These are phyloP conservation scores for Rafetus swinhoei DNA, from an alignment of 2,113 vertebrate species.

Conservation along the genomic window DNA sequence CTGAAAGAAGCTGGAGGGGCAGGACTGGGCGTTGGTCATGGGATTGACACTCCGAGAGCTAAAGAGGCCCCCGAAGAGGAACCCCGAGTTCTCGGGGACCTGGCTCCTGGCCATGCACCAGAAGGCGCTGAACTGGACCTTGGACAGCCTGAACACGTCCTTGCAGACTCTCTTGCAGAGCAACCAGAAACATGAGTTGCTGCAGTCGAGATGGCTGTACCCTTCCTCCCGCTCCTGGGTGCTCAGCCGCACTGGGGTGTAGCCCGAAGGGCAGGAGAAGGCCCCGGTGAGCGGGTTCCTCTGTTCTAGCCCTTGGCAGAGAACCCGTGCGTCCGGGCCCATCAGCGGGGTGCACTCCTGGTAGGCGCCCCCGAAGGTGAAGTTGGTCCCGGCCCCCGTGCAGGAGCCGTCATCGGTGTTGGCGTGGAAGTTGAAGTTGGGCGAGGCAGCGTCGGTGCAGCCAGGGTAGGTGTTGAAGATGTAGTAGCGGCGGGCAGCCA, in stretches of 20 bases:
- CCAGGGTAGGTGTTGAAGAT: slow-evolving; percentile 87
- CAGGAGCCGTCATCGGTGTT: slow-evolving; percentile 89
- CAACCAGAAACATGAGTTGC: not conserved
- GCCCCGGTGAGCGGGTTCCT: slow-evolving; percentile 85
- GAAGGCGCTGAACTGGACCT: slow-evolving; percentile 80
- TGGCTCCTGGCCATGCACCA: slow-evolving; percentile 78
- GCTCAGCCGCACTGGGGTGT: slow-evolving; percentile 74
- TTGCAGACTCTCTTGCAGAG: slow-evolving; percentile 80
- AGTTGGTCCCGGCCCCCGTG: slow-evolving; percentile 79
- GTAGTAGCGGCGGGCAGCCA: slow-evolving; percentile 86
- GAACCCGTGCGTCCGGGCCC: not conserved
- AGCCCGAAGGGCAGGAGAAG: slow-evolving; percentile 81
- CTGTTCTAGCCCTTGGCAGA: slow-evolving; percentile 83
- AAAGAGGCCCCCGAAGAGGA: slow-evolving; percentile 91
- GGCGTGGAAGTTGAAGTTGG: slow-evolving; percentile 93
- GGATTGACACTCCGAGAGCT: slow-evolving; percentile 78
- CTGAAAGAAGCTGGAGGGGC: slow-evolving; percentile 78
- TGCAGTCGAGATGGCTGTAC: slow-evolving; percentile 83
- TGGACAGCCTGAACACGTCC: slow-evolving; percentile 79
- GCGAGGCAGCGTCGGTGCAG: slow-evolving; percentile 79
- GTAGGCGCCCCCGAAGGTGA: slow-evolving; percentile 90
- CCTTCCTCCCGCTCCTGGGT: slow-evolving; percentile 82
- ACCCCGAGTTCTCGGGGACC: slow-evolving; percentile 67
- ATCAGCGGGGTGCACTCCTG: slow-evolving; percentile 78
- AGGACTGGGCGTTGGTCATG: slow-evolving; percentile 84